Base-by-base conservation (phyloP, 2,113 vertebrate genomes). In the Thymallus thymallus region DNA sequence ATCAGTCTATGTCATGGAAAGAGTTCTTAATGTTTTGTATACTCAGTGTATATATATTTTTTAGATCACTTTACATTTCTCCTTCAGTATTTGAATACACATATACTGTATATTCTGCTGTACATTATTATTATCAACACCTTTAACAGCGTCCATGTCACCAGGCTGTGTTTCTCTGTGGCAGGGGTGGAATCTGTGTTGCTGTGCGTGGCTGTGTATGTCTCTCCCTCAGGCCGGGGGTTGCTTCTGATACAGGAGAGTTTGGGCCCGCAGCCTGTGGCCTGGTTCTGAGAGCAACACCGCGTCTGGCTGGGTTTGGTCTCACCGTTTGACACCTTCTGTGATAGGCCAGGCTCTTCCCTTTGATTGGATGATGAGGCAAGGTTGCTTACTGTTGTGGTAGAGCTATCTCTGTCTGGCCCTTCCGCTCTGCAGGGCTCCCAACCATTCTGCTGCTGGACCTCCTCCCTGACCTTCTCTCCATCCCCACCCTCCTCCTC, bases 381-480 rank as follows among this genome's bases (percentile, higher is more conserved):
- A 0, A 68, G 80, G 65, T 77, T 60, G 69, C n/a, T 68, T 18
- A 83, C 86, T 5, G 68, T 41, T 3, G 18, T 24, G 63, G 61
- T 51, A 1, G 77, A 64, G 74, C 80, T 81, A 63, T 41, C 9
- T 61, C 71, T 71, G 5, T 84, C 72, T 0, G 3, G 1, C 14
- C 0, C 69, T 12, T 72, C 80, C 5, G 76, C 69, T 6, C 35
- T 77, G 51, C 72, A 68, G 0, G 64, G 81, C 5, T 76, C 51
- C 0, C 55, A 56, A 76, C 87, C 88, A 0, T 90, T 91, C 48
- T 78, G 76, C 78, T 84, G 78, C 48, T 87, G 83, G 51, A 20
- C 45, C 68, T 41, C 74, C 22, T 83, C 76, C n/a, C 76, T 77
- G 26, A 81, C 82, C 48, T 74, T 84, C 46, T 10, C 80, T 26